Conservation (phyloP, 2,797 vertebrate species). For the Hapalemur alaotrensis region DNA sequence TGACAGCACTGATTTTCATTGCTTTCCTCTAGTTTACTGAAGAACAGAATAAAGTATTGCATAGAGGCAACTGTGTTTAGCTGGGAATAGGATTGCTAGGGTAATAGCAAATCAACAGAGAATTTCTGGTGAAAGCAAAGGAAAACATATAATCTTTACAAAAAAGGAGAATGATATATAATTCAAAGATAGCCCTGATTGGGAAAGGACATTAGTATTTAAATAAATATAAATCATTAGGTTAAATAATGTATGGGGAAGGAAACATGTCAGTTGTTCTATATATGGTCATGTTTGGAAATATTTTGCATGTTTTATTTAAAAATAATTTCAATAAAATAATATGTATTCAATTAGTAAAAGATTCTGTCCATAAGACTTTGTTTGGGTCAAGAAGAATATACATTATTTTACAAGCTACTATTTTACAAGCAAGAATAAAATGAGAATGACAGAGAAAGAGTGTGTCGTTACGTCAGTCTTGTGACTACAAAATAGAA, state of each 20-base stretch:
- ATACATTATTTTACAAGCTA: neutral
- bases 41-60: neutral
- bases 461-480: neutral
- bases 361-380: neutral
- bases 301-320: neutral
- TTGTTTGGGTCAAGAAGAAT: neutral
- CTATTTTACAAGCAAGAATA: neutral
- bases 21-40: neutral
- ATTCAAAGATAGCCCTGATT: neutral
- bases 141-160: neutral
- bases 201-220: neutral
- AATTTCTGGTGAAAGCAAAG: neutral
- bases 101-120: neutral
- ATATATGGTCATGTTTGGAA: neutral
- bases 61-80: neutral
- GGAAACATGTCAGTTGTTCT: neutral
- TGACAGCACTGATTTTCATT: neutral
- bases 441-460: neutral
- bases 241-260: neutral
- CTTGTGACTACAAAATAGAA: neutral
- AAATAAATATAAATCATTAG: neutral
- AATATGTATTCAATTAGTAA: neutral
- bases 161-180: neutral
- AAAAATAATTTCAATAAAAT: neutral
- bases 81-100: neutral